Conservation (phyloP, 2,888 invertebrate genomes). For the Tortrix viridana region DNA sequence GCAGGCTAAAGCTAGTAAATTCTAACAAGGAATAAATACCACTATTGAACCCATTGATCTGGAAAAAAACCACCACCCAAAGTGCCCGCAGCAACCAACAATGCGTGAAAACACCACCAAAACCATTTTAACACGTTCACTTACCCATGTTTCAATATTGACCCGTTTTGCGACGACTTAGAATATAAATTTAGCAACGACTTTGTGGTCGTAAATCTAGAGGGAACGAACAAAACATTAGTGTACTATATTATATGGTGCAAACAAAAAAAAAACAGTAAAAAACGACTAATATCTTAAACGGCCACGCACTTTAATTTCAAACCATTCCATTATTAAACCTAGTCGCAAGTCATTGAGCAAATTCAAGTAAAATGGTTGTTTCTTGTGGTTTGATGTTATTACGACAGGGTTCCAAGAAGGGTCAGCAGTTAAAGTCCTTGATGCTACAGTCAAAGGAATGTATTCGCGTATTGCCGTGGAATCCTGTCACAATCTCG, state of each 20-base stretch:
- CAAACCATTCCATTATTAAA: no score
- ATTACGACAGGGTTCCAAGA: no score
- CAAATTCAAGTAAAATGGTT: no score
- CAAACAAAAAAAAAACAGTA: background rate
- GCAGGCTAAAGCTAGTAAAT: no score
- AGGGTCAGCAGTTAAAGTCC: no score
- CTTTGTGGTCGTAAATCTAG: conserved; percentile 89
- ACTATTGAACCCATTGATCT: no score
- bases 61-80: background rate
- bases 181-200: conserved; percentile 88
- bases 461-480: no score
- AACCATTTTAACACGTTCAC: conserved; percentile 57
- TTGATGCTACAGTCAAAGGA: no score
- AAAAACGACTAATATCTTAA: background rate
- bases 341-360: no score
- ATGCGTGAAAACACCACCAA: conserved; percentile 41
- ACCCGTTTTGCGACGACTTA: conserved; percentile 86
- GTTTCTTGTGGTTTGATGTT: no score
- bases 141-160: conserved; percentile 88
- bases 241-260: background rate
- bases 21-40: no score
- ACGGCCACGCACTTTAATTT: background rate
- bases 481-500: no score
- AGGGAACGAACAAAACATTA: conserved; percentile 66
- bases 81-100: background rate